Conservation (phyloP, 2,113 vertebrate species). For the Caloenas nicobarica region DNA sequence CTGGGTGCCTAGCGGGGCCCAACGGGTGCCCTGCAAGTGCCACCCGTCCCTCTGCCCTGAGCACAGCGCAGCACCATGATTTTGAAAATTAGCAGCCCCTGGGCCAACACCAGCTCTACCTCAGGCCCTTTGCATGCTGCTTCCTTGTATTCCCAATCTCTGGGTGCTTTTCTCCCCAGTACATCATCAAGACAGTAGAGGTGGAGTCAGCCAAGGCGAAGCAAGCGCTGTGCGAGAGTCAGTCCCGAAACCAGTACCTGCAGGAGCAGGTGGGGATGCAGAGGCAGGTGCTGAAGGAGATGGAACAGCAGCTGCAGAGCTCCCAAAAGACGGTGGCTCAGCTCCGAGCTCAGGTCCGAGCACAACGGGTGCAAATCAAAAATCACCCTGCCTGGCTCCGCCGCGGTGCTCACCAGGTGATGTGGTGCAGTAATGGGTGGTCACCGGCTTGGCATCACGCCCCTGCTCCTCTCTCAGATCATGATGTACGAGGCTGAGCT, state of each 20-base stretch:
- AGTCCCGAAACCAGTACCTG: slow-evolving; percentile 83
- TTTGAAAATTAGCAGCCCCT: not conserved
- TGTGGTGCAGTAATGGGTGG: fast-evolving
- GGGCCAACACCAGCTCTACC: not conserved
- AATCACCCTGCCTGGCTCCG: fast-evolving
- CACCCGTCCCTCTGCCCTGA: not conserved
- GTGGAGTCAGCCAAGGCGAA: slow-evolving; percentile 84
- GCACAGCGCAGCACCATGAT: fast-evolving
- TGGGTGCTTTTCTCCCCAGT: slow-evolving; percentile 57
- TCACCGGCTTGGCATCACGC: fast-evolving
- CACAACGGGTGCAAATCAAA: not conserved
- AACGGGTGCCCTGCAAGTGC: not conserved
- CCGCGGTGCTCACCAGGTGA: fast-evolving
- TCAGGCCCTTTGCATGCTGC: not conserved
- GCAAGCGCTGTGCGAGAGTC: slow-evolving; percentile 81
- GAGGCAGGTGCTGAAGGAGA: slow-evolving; percentile 85
- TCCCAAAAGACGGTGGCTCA: slow-evolving; percentile 83
- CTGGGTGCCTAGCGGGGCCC: not conserved
- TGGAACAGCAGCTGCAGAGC: slow-evolving; percentile 89
- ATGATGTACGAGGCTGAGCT: slow-evolving; percentile 88
- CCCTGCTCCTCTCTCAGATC: slow-evolving; percentile 72
- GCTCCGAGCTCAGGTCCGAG: slow-evolving; percentile 86
- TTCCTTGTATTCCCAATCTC: not conserved
- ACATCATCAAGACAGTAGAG: slow-evolving; percentile 84
- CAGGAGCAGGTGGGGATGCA: slow-evolving; percentile 91